Percentiles rank a stretch among this genome's conserved stretches.
phyloP scores from a whole-genome alignment of 2,888 invertebrate genomes.

The Drosophila phalerata region DNA sequence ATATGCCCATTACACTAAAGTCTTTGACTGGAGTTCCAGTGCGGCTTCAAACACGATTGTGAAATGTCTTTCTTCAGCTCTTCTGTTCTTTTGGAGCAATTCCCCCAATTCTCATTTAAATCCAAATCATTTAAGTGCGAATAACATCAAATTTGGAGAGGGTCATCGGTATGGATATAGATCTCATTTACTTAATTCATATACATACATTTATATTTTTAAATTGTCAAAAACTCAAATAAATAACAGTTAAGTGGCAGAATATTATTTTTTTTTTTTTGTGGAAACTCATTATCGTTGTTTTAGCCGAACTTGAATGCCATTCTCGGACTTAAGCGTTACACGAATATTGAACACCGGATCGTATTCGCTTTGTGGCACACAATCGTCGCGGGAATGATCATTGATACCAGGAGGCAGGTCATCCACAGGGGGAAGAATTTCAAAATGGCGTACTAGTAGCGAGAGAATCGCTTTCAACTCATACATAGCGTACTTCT shows the following conservation, averaged over 20 bases:
- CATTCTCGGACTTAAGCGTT: conserved; percentile 86
- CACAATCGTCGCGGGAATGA: conserved; percentile 69
- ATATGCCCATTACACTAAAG: conserved; percentile 53
- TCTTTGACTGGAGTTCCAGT: conserved; percentile 53
- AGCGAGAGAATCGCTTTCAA: conserved; percentile 86
- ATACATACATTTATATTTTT: background rate
- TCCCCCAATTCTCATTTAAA: no score
- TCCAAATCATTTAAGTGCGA: background rate
- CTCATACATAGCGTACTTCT: conserved; percentile 86
- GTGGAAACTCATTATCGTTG: conserved; percentile 36
- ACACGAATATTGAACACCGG: conserved; percentile 85
- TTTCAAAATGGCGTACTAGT: conserved; percentile 86
- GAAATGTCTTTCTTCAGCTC: background rate
- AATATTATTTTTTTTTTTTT: background rate
- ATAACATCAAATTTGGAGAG: background rate
- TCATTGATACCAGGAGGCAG: conserved; percentile 77
- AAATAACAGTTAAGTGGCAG: background rate
- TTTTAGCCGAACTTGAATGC: conserved; percentile 85
- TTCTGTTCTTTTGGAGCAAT: no score
- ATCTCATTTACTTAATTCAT: background rate
- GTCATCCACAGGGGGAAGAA: conserved; percentile 74
- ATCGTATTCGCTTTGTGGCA: conserved; percentile 79
- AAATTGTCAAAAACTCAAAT: background rate
- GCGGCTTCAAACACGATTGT: conserved; percentile 38
- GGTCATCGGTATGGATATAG: background rate